These are phyloP conservation scores for Patagioenas fasciata DNA, from an alignment of 2,113 vertebrate genomes.

Conservation along the genomic window DNA sequence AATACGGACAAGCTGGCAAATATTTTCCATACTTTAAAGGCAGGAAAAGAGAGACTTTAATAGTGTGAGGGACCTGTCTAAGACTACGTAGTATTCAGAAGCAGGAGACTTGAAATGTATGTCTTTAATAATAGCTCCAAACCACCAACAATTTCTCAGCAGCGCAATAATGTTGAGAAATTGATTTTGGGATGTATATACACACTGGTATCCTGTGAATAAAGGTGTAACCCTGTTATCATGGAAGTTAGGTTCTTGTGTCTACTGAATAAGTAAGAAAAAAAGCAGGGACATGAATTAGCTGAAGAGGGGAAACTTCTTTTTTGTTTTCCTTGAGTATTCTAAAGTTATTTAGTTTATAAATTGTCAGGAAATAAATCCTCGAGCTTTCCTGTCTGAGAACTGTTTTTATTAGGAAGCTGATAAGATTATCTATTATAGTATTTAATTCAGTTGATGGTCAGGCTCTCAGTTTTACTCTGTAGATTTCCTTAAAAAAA, in stretches of 20 bases:
- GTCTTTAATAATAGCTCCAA: neutral
- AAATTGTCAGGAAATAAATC: neutral
- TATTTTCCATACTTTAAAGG: neutral
- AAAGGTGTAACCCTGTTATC: neutral
- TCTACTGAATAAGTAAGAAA: neutral
- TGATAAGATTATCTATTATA: neutral
- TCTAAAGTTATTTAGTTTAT: neutral
- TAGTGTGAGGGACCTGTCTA: neutral
- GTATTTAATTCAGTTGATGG: neutral
- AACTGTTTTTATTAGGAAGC: neutral
- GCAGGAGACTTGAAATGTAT: neutral
- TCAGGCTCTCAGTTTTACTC: neutral
- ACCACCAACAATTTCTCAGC: neutral
- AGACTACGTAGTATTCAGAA: neutral
- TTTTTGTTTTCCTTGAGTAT: neutral
- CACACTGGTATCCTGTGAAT: neutral
- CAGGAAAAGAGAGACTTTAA: neutral
- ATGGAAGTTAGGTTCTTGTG: neutral
- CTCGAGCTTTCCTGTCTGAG: neutral
- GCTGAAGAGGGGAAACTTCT: neutral
- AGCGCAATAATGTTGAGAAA: neutral
- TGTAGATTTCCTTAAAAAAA: neutral
- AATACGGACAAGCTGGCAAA: neutral
- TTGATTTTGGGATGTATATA: neutral
- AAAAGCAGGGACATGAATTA: neutral